Base-by-base conservation (phyloP, 2,113 vertebrate species). In the Atlantisia rogersi region DNA sequence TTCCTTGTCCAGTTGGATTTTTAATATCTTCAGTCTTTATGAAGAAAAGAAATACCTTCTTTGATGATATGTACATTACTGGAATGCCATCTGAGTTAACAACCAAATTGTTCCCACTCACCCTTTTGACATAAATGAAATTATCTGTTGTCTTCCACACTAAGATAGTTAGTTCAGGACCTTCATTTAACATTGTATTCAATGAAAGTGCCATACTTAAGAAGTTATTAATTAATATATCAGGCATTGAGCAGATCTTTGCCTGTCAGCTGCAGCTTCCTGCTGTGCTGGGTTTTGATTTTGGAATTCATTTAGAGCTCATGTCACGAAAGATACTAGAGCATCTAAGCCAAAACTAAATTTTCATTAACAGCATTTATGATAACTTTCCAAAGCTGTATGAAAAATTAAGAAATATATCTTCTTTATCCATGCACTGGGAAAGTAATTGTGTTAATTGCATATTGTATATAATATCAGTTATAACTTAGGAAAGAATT, bases 201-300 rank as follows among this genome's bases (percentile, higher is more conserved):
- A 86, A 40, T 29, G 22, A 37, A 63, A 84, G 37, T 10, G 53
- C 22, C 78, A 73, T 29, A 60, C n/a, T 94, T 96, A 91, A 91
- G 88, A 71, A 91, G 74, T 40, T 86, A 70, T 85, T 97, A 97
- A 96, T 97, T 97, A 97, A 96, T 94, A 24, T 58, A 89, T 85
- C 75, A 56, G 67, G 39, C 78, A 52, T 17, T 32, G 42, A 97
- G 75, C 59, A 92, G 85, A 93, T 92, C 94, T 95, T 94, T 96
- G 32, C 76, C 64, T 91, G 84, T 95, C 20, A 35, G 80, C 69
- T 89, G 68, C 32, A 95, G 73, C 81, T 96, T 65, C 88, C 86
- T 94, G 55, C 80, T 97, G 71, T 74, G 73, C 18, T 79, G 22
- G 28, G 19, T 73, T 88, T 84, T 83, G 67, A 88, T 85, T 84